Evolutionary conservation across 2,113 vertebrate genomes (phyloP).

Genomic region (Sinocyclocheilus rhinocerous): DNA sequence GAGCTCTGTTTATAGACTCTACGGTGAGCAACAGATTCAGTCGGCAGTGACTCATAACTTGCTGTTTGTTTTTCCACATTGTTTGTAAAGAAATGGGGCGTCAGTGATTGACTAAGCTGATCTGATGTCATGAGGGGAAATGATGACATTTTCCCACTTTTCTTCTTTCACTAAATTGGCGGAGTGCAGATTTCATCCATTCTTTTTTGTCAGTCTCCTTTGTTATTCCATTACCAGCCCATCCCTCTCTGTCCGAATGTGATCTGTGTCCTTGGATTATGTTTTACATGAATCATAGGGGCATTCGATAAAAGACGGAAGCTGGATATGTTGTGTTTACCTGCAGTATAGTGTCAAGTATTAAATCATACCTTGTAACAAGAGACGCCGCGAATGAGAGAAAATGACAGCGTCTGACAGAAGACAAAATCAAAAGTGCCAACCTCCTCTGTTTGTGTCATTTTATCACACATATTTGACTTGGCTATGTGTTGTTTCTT

Average conservation of each 20-base stretch:
- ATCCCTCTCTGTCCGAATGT: constrained; percentile 27
- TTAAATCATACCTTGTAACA: constrained; percentile 61
- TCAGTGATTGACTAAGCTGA: neutral
- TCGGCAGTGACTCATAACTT: constrained; percentile 1
- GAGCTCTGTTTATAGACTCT: constrained; percentile 31
- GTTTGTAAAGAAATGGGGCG: constrained; percentile 4
- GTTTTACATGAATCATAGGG: constrained; percentile 18
- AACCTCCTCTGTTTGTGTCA: constrained; percentile 67
- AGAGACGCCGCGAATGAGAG: constrained; percentile 24
- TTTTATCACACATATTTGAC: constrained; percentile 48
- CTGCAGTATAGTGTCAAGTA: constrained; percentile 79
- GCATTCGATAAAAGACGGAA: constrained; percentile 55
- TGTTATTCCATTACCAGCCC: constrained; percentile 16
- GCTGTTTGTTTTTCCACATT: constrained; percentile 19
- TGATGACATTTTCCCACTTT: constrained; percentile 24
- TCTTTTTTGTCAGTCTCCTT: neutral
- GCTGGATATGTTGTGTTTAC: constrained; percentile 70
- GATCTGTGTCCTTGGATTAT: constrained; percentile 52
- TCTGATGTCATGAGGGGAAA: constrained; percentile 6
- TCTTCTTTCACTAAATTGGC: constrained; percentile 41
- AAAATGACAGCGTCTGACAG: neutral
- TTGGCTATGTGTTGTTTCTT: constrained; percentile 60
- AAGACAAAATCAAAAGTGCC: constrained; percentile 72
- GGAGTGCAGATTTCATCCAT: constrained; percentile 35
- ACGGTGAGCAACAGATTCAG: constrained; percentile 5